These are phyloP conservation scores for Xestobium rufovillosum DNA, from an alignment of 2,888 invertebrate species.

Conservation along the genomic window DNA sequence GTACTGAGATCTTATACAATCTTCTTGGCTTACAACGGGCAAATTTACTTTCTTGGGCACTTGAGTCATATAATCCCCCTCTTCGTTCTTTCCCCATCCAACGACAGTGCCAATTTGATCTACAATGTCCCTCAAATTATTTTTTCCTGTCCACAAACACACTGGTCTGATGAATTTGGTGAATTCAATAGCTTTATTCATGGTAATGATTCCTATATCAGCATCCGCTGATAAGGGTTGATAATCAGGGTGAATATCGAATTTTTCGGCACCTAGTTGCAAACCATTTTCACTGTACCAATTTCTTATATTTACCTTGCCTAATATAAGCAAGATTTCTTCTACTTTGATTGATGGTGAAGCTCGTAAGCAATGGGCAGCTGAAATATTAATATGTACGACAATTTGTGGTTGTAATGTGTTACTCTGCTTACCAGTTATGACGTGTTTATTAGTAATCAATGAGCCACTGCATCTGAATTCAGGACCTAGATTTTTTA, in stretches of 20 bases:
- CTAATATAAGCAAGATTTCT: constrained; percentile 32
- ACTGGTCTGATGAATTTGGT: constrained; percentile 52
- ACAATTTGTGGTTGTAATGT: background rate
- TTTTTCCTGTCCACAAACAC: constrained; percentile 52
- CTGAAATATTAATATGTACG: constrained; percentile 25
- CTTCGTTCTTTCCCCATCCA: constrained; percentile 51
- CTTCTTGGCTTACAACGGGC: constrained; percentile 49
- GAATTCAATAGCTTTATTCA: constrained; percentile 46
- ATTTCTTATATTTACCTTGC: constrained; percentile 30
- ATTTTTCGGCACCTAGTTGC: constrained; percentile 33
- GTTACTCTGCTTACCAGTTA: constrained; percentile 33
- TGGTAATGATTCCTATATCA: constrained; percentile 51
- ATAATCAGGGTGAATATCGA: constrained; percentile 51
- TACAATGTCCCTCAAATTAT: constrained; percentile 32
- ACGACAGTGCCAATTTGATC: constrained; percentile 47
- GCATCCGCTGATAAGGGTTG: constrained; percentile 48
- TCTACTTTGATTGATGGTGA: constrained; percentile 23
- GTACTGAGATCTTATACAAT: constrained; percentile 47
- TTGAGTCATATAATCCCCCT: constrained; percentile 39
- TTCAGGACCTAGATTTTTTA: constrained; percentile 32
- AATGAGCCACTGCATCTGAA: constrained; percentile 40
- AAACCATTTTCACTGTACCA: constrained; percentile 28
- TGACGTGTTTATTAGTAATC: constrained; percentile 35
- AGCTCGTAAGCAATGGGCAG: constrained; percentile 35
- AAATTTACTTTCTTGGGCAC: constrained; percentile 47